Evolutionary conservation across 2,888 invertebrate genomes (phyloP).

Genomic region (Carcina quercana): DNA sequence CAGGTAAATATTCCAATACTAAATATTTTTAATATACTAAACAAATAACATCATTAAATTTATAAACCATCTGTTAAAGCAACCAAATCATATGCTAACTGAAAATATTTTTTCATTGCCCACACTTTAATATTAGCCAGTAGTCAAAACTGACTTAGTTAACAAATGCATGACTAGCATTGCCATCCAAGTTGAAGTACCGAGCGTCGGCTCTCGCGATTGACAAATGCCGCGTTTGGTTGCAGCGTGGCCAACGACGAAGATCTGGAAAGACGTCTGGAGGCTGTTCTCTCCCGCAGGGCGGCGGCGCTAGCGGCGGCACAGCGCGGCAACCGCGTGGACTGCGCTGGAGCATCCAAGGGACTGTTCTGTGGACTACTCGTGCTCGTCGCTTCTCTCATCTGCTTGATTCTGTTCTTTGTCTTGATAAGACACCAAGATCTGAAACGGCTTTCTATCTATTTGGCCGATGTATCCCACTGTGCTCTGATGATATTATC

Average conservation of each 20-base stretch:
- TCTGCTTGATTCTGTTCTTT: slow-evolving; percentile 96
- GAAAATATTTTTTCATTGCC: not conserved
- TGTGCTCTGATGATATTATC: slow-evolving; percentile 91
- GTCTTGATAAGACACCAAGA: slow-evolving; percentile 92
- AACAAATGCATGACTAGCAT: not conserved
- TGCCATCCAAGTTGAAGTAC: too few species aligned
- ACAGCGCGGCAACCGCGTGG: slow-evolving; percentile 87
- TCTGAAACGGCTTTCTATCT: slow-evolving; percentile 89
- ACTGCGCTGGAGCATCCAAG: slow-evolving; percentile 96
- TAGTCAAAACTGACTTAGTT: too few species aligned
- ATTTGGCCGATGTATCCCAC: slow-evolving; percentile 93
- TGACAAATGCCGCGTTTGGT: slow-evolving; percentile 62
- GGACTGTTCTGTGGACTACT: slow-evolving; percentile 94
- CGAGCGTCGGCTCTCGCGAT: slow-evolving; percentile 24
- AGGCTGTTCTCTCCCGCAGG: slow-evolving; percentile 90
- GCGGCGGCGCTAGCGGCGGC: slow-evolving; percentile 91
- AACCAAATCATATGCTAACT: not conserved
- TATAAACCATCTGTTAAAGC: too few species aligned
- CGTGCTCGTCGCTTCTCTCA: slow-evolving; percentile 90
- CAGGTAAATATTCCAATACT: slow-evolving; percentile 70
- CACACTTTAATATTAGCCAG: too few species aligned
- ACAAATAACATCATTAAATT: too few species aligned
- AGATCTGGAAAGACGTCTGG: slow-evolving; percentile 90
- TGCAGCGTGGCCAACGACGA: slow-evolving; percentile 80
- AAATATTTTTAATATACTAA: not conserved